Conservation (phyloP, 2,888 invertebrate species). For the Copidosoma aretas region DNA sequence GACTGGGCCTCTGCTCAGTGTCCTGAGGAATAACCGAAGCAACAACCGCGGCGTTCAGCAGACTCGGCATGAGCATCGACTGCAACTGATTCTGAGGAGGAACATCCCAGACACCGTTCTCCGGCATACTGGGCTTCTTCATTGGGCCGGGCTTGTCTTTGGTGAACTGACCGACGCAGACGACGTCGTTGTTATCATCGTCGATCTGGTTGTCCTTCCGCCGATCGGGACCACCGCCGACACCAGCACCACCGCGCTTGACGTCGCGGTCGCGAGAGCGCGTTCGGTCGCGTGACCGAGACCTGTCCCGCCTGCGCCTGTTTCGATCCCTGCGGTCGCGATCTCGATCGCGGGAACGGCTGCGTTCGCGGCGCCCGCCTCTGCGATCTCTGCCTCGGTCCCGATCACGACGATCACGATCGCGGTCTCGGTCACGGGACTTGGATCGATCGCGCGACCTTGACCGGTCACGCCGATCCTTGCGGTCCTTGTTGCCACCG, state of each 20-base stretch:
- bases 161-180: conserved; percentile 59
- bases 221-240: conserved; percentile 40
- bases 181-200: conserved; percentile 56
- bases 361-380: conserved; percentile 64
- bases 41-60: conserved; percentile 52
- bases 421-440: conserved; percentile 64
- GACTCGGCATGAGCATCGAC: conserved; percentile 54
- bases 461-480: conserved; percentile 62
- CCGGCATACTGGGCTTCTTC: conserved; percentile 37
- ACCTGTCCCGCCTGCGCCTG: conserved; percentile 64
- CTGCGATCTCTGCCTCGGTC: conserved; percentile 59
- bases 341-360: conserved; percentile 66
- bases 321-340: conserved; percentile 62
- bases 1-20: conserved; percentile 25
- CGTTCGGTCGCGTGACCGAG: conserved; percentile 65
- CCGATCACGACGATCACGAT: conserved; percentile 65
- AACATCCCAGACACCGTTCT: conserved; percentile 60
- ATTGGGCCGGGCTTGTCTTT: conserved; percentile 46
- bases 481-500: conserved; percentile 50
- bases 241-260: conserved; percentile 48
- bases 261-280: conserved; percentile 65
- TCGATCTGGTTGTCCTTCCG: conserved; percentile 47
- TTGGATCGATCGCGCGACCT: conserved; percentile 63
- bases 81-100: conserved; percentile 59
- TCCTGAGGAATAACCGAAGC: conserved; percentile 48